These are phyloP conservation scores for Prosapia bicincta DNA, from an alignment of 2,888 invertebrate species.

Conservation along the genomic window DNA sequence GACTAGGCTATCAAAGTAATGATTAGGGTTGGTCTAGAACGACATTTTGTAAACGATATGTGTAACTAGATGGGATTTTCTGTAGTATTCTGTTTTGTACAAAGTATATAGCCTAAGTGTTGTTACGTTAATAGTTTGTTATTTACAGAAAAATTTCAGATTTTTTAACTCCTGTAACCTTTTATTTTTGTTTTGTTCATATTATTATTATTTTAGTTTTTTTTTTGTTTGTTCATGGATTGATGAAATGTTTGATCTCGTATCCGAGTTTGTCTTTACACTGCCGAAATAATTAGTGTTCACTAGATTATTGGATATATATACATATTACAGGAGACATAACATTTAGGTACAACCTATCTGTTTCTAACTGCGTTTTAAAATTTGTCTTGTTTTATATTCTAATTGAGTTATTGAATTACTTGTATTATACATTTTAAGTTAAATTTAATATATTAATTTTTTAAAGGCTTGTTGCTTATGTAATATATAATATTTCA, in stretches of 20 bases:
- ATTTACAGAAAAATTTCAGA: not conserved
- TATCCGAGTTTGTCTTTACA: not conserved
- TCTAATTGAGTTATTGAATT: not conserved
- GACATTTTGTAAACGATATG: not conserved
- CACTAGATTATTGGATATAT: not conserved
- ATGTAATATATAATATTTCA: not conserved
- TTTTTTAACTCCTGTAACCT: not conserved
- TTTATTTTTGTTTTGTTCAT: not conserved
- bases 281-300: not conserved
- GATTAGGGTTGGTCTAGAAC: not conserved
- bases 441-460: not conserved
- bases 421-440: not conserved
- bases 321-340: not conserved
- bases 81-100: not conserved
- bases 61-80: not conserved
- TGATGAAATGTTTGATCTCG: not conserved
- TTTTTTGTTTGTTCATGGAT: not conserved
- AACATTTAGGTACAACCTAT: not conserved
- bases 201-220: not conserved
- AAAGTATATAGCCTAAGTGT: not conserved
- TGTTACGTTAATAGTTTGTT: not conserved
- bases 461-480: not conserved
- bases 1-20: not conserved
- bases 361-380: not conserved
- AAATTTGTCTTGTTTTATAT: not conserved